phyloP scores from a whole-genome alignment of 2,797 vertebrate species.

The Siniperca undulata region DNA sequence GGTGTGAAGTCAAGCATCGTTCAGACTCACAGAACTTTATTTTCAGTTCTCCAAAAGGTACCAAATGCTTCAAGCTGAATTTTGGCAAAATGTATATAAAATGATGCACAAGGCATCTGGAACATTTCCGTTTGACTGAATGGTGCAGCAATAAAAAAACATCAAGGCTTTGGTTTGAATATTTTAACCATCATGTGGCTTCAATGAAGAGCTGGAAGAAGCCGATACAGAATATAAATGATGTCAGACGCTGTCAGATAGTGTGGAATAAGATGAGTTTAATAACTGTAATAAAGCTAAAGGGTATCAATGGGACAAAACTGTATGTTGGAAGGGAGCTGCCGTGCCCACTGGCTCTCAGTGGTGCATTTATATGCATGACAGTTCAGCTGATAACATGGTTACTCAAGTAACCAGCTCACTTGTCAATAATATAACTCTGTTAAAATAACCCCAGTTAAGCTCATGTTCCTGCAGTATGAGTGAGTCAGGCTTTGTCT shows the following conservation, averaged over 20 bases:
- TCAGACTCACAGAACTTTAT: background rate
- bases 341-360: slow-evolving; percentile 9
- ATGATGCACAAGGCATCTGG: background rate
- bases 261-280: background rate
- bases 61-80: background rate
- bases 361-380: background rate
- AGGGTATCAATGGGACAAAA: background rate
- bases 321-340: background rate
- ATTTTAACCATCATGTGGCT: background rate
- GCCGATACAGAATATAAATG: background rate
- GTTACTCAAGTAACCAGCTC: slow-evolving; percentile 6
- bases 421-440: slow-evolving; percentile 21
- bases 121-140: background rate
- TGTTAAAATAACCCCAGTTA: background rate
- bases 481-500: background rate
- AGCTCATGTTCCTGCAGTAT: background rate
- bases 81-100: background rate
- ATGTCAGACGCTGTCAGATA: background rate
- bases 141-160: background rate
- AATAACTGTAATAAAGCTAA: background rate
- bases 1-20: background rate
- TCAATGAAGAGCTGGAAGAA: background rate
- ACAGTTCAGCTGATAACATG: background rate
- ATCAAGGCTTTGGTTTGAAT: background rate
- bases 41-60: background rate